Evolutionary conservation across 2,797 vertebrate genomes (phyloP), one percentile per base, ranked within the genome.

Genomic region (Arrhamphus sclerolepis): DNA sequence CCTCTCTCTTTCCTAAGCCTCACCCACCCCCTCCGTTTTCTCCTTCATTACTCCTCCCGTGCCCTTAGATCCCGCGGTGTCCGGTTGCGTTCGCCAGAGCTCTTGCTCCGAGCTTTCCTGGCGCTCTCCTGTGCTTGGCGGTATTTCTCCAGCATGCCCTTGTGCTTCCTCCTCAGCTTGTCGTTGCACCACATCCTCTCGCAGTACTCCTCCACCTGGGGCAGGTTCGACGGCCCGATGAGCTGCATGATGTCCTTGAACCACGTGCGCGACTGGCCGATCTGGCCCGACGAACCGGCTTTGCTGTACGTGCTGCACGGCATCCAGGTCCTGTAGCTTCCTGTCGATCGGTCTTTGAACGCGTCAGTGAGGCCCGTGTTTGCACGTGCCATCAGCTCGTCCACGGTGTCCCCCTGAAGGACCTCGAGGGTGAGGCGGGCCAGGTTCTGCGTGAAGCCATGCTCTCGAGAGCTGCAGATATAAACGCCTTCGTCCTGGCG

Each of bases 221-320:
- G 93, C 51, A 94, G 86, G 65, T 90, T 95, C 1, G 93, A 90
- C 0, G 95, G 94, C 53, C 96, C 96, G 0, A 94, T 93, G 70
- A 97, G 93, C 87, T 97, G 95, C 92, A 97, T 90, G 77, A 97
- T 89, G 62, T 98, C 96, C 77, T 98, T 98, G 89, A 96, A 97
- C 97, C 96, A 98, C 0, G 91, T 82, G 48, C 92, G 80, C 0
- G 79, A 60, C 34, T 78, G 91, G 51, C 77, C 76, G 1, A 89
- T 85, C 83, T 89, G 51, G 55, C 82, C 73, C 26, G 82, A 24
- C 20, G 77, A 40, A 46, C 82, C 69, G 40, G 90, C 84, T 4
- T 81, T 62, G 78, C 66, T 74, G 70, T 94, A 82, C 8, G 56
- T 46, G 62, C 29, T 78, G 49, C 90, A 93, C 1, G 80, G 89